Evolutionary conservation across 2,113 vertebrate genomes (phyloP).

Genomic region (Tangachromis dhanisi): DNA sequence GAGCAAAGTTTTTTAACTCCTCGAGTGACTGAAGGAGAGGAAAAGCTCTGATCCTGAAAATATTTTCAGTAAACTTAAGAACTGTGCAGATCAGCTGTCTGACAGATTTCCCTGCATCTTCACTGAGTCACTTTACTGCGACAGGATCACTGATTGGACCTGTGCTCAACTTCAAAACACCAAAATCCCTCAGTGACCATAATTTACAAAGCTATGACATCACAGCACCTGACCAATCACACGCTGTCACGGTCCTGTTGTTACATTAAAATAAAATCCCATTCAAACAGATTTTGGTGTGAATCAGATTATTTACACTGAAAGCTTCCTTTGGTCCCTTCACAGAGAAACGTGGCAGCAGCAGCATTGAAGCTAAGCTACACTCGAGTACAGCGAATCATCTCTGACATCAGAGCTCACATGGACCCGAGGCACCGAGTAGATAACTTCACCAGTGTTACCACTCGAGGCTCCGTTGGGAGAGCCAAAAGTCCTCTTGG

Average conservation of each 20-base stretch:
- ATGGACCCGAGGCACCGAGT: neutral
- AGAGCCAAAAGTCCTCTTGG: neutral
- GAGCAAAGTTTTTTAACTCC: fast-evolving
- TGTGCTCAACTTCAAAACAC: neutral
- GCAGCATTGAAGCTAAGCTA: neutral
- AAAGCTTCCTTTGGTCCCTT: neutral
- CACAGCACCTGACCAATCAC: neutral
- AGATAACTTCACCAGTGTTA: neutral
- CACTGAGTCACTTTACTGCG: neutral
- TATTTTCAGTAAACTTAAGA: neutral
- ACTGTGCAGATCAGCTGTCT: neutral
- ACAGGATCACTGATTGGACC: neutral
- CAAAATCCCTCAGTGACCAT: neutral
- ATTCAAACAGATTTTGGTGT: neutral
- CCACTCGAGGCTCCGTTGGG: neutral
- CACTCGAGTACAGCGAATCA: neutral
- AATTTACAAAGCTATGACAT: neutral
- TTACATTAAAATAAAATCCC: neutral
- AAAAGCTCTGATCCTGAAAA: neutral
- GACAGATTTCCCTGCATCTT: neutral
- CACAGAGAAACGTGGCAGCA: neutral
- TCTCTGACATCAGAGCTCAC: neutral
- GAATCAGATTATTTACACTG: neutral
- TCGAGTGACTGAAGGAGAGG: neutral
- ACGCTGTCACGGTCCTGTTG: neutral